These are phyloP conservation scores for Acrocephalus arundinaceus DNA, from an alignment of 2,113 vertebrate genomes.

Conservation along the genomic window DNA sequence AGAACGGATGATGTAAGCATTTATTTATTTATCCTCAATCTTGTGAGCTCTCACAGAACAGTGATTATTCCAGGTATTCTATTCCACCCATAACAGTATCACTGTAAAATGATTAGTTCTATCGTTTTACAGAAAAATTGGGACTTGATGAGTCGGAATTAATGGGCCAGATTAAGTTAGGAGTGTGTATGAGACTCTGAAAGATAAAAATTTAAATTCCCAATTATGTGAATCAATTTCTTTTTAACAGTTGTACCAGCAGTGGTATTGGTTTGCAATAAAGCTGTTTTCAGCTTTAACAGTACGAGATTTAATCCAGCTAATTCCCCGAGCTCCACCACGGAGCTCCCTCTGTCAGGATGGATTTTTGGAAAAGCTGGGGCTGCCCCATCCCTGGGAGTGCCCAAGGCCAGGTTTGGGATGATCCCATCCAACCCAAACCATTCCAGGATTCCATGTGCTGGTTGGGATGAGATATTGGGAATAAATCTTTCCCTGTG, in stretches of 20 bases:
- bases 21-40: conserved; percentile 28
- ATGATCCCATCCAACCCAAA: neutral
- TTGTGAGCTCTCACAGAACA: neutral
- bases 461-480: neutral
- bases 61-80: neutral
- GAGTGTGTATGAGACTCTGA: neutral
- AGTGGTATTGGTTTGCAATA: conserved; percentile 5
- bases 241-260: neutral
- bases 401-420: neutral
- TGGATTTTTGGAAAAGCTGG: neutral
- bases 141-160: conserved; percentile 20
- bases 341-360: neutral
- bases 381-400: neutral
- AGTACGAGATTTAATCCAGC: neutral
- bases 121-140: neutral
- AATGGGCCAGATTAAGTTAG: neutral
- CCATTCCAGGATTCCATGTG: neutral
- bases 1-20: conserved; percentile 76
- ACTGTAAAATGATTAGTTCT: neutral
- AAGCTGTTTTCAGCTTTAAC: conserved; percentile 5
- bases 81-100: neutral
- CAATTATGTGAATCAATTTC: neutral
- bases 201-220: conserved; percentile 42
- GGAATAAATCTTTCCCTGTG: neutral
- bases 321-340: neutral